phyloP scores from a whole-genome alignment of 2,797 vertebrate species.

The Vultur gryphus region DNA sequence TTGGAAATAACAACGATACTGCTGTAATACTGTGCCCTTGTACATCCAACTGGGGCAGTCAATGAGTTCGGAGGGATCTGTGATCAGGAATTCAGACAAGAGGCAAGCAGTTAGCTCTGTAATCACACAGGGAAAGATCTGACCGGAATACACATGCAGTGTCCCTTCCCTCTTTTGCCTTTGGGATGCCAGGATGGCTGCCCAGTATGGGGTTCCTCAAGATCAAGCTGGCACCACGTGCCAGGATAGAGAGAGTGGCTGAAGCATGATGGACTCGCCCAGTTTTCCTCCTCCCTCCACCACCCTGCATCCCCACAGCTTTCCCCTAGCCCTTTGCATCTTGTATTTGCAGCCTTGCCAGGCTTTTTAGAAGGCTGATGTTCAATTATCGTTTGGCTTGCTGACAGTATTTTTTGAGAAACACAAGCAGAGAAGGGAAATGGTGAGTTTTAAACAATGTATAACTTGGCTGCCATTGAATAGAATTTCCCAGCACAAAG shows the following conservation, averaged over 20 bases:
- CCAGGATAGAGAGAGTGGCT: background rate
- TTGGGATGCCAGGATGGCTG: background rate
- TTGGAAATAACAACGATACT: background rate
- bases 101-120: background rate
- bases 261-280: fast-evolving
- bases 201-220: background rate
- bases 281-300: background rate
- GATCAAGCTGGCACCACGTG: background rate
- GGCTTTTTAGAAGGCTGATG: background rate
- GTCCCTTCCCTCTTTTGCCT: background rate
- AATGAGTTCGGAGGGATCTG: background rate
- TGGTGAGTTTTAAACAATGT: background rate
- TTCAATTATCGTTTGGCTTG: background rate
- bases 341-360: background rate
- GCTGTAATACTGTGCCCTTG: background rate
- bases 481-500: background rate
- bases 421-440: background rate
- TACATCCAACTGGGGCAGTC: background rate
- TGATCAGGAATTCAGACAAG: background rate
- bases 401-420: background rate
- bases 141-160: fast-evolving
- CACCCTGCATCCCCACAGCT: background rate
- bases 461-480: background rate
- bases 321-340: background rate
- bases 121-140: background rate